Evolutionary conservation across 2,797 vertebrate species (phyloP).

Genomic region (Macropus fuliginosus): DNA sequence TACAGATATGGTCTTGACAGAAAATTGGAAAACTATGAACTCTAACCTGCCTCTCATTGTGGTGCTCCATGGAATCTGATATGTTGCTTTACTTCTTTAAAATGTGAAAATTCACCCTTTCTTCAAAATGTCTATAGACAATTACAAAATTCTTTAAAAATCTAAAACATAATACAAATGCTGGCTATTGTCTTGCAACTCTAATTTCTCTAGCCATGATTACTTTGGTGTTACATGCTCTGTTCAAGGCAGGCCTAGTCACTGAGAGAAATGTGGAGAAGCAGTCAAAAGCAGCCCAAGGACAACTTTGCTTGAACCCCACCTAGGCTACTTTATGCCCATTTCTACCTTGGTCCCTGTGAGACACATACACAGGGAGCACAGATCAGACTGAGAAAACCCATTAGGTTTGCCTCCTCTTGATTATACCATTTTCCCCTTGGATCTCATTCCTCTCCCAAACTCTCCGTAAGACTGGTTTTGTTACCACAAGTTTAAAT

Average conservation of each 20-base stretch:
- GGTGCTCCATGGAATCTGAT: not conserved
- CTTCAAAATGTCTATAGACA: not conserved
- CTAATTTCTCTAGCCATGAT: not conserved
- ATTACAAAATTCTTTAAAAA: not conserved
- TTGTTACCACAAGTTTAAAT: not conserved
- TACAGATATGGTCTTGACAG: not conserved
- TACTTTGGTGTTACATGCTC: not conserved
- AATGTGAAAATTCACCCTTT: not conserved
- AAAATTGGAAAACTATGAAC: not conserved
- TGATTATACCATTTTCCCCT: not conserved
- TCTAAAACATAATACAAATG: not conserved
- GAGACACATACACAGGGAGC: not conserved
- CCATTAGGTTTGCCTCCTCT: slow-evolving; percentile 1
- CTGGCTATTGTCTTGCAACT: not conserved
- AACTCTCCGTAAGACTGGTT: not conserved
- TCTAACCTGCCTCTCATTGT: not conserved
- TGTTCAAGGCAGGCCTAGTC: not conserved
- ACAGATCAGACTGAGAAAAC: not conserved
- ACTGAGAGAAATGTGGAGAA: not conserved
- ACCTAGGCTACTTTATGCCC: too few species aligned
- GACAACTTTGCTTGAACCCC: not conserved
- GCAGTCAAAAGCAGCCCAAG: not conserved
- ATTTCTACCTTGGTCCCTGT: not conserved
- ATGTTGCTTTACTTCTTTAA: not conserved
- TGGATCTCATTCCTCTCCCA: not conserved